phyloP scores from a whole-genome alignment of 1,140 invertebrate genomes.

The Helicoverpa armigera region DNA sequence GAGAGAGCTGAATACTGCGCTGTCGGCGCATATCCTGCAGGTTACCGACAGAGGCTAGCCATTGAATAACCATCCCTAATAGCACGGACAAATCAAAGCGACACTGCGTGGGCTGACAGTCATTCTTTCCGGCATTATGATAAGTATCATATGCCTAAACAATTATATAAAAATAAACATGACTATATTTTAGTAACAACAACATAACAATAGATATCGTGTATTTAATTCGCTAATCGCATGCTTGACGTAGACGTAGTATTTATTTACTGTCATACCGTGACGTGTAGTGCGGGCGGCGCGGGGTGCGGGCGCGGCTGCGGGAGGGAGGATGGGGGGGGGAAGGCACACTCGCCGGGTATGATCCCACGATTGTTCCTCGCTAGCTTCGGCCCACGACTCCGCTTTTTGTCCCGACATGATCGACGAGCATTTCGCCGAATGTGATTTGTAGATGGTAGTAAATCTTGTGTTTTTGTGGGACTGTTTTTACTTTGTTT shows the following conservation, averaged over 20 bases:
- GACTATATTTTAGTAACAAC: background rate
- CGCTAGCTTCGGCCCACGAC: background rate
- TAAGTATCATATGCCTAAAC: too few relatives aligned
- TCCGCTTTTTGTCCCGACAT: slow-evolving; percentile 1
- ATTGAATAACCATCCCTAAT: too few relatives aligned
- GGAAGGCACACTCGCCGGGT: too few relatives aligned
- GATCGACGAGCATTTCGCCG: slow-evolving; percentile 30
- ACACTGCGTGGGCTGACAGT: too few relatives aligned
- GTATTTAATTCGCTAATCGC: slow-evolving; percentile 1
- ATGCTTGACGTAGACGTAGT: background rate
- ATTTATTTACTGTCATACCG: slow-evolving; percentile 3
- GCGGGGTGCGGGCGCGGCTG: too few relatives aligned
- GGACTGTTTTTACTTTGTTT: slow-evolving; percentile 3
- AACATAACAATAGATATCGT: background rate
- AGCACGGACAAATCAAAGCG: too few relatives aligned
- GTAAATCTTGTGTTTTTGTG: slow-evolving; percentile 12
- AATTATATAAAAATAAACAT: too few relatives aligned
- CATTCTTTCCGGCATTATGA: too few relatives aligned
- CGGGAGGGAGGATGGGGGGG: too few relatives aligned
- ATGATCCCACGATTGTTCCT: slow-evolving; percentile 5
- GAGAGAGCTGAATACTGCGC: too few relatives aligned
- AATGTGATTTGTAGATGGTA: slow-evolving; percentile 33
- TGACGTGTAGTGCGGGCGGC: background rate
- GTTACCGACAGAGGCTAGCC: too few relatives aligned
- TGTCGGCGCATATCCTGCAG: too few relatives aligned